A percentile compares a stretch with the other conserved stretches of the same genome.
Evolutionary conservation across 2,113 vertebrate genomes (phyloP).

Genomic region (Esox niger): DNA sequence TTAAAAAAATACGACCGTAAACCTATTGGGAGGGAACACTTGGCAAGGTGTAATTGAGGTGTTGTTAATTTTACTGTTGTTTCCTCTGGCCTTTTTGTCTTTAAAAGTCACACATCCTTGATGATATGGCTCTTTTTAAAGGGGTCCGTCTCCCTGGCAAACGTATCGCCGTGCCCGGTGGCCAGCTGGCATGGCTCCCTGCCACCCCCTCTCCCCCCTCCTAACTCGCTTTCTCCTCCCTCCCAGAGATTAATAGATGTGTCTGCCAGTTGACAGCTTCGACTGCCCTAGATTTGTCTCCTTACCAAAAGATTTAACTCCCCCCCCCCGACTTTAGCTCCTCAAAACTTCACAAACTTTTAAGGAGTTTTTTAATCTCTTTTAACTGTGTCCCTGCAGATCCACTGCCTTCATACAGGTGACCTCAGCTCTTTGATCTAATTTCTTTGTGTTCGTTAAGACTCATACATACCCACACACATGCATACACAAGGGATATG

Average conservation of each 20-base stretch:
- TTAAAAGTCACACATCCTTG: conserved; percentile 41
- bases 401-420: not conserved
- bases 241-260: conserved; percentile 60
- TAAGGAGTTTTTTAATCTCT: conserved; percentile 38
- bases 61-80: conserved; percentile 15
- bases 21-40: not conserved
- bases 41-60: not conserved
- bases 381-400: conserved; percentile 16
- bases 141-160: conserved; percentile 42
- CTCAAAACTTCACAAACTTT: conserved; percentile 45
- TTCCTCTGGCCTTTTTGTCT: conserved; percentile 33
- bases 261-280: conserved; percentile 62
- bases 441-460: not conserved
- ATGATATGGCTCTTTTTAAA: conserved; percentile 44
- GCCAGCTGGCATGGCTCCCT: conserved; percentile 65
- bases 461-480: not conserved
- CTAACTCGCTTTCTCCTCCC: too few relatives aligned
- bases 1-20: too few relatives aligned
- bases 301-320: conserved; percentile 61
- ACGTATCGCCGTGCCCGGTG: conserved; percentile 63
- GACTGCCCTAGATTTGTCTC: conserved; percentile 64
- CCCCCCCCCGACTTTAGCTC: conserved; percentile 29
- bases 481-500: not conserved
- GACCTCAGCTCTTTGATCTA: not conserved
- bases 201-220: conserved; percentile 8